Base-by-base conservation (phyloP, 2,888 invertebrate genomes). In the Yponomeuta evonymella region DNA sequence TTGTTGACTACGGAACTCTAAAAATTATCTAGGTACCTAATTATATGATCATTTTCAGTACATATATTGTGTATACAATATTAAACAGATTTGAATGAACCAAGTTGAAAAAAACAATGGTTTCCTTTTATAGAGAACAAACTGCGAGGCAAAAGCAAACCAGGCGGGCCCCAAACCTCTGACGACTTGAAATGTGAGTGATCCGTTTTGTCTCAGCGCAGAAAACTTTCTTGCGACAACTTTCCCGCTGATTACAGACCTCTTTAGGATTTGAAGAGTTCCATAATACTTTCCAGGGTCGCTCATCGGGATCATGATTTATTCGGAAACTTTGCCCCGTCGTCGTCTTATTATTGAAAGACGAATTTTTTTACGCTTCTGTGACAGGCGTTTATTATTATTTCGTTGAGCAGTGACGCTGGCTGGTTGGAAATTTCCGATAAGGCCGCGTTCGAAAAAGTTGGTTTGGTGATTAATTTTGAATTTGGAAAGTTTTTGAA, bases 191-290 rank as follows among this genome's bases (percentile, higher is more conserved):
- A 76, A 77, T 76, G 76, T 76, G 75, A 72, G 77, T 79, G 80
- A 81, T 82, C 78, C 82, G 83, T 83, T 85, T 82, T 78, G 81
- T 82, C 43, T 67, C 48, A 83, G 51, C 15, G 51, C 76, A 71
- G 74, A 78, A 85, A 85, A 79, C 78, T 83, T 82, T 79, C 73
- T 77, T 76, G 73, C 75, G 75, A 76, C 78, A 75, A 83, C 80
- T 83, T 84, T 69, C n/a, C 63, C 72, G 66, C 83, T 83, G 82
- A 84, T 83, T 84, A 82, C 79, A 78, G 75, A 75, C 77, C 79
- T 79, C 75, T 78, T 77, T 69, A 58, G 77, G 76, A 78, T 79
- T 76, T 79, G 79, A 79, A 77, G 79, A 83, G 78, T 83, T 84
- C 82, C 84, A 80, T 81, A 85, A 83, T 78, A 79, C 78, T 77